Conservation (phyloP, 1,140 invertebrate genomes). For the Hormaphis cornu region DNA sequence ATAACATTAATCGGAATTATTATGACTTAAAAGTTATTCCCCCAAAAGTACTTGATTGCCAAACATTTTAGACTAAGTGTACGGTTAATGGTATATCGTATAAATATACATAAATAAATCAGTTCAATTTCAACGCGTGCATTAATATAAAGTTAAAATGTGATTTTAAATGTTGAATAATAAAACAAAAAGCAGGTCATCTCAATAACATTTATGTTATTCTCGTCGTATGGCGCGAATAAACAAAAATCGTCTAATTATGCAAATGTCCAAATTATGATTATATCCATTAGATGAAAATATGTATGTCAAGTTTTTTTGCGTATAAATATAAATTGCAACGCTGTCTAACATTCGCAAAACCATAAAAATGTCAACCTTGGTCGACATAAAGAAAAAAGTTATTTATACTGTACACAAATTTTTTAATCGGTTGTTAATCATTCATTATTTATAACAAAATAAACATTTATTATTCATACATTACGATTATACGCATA, state of each 20-base stretch:
- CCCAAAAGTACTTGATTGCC: not conserved
- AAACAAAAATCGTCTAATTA: slow-evolving; percentile 16
- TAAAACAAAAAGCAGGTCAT: not conserved
- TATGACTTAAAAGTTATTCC: too few species aligned
- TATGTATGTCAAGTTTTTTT: slow-evolving; percentile 3
- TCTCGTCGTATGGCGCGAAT: not conserved
- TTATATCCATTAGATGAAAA: not conserved
- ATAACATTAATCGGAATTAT: too few species aligned
- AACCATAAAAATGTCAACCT: not conserved
- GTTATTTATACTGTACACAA: not conserved
- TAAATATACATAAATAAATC: not conserved
- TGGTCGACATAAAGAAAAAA: slow-evolving; percentile 10
- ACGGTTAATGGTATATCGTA: too few species aligned
- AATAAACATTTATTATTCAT: not conserved
- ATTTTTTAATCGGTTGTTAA: not conserved
- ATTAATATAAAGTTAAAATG: not conserved
- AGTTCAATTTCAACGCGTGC: too few species aligned
- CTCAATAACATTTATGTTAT: slow-evolving; percentile 8
- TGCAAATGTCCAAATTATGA: not conserved
- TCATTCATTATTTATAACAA: not conserved
- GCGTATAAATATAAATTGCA: not conserved
- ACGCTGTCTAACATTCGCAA: not conserved
- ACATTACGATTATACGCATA: not conserved
- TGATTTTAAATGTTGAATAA: not conserved
- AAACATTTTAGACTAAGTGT: not conserved